A percentile compares a stretch with the other conserved stretches of the same genome.
Evolutionary conservation across 2,888 invertebrate species (phyloP).

Genomic region (Amblyjoppa fuscipennis): DNA sequence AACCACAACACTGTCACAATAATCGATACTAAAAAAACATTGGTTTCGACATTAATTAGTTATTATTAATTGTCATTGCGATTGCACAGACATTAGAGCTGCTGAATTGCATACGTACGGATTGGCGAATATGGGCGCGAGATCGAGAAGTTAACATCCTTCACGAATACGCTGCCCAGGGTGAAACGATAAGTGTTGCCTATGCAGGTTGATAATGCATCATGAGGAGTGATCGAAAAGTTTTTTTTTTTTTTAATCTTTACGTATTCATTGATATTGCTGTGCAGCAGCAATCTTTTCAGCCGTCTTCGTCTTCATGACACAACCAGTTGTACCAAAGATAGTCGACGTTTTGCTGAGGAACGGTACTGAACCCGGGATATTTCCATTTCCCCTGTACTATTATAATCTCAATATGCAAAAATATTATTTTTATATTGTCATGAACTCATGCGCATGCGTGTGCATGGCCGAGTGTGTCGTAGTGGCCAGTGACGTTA

Average conservation of each 20-base stretch:
- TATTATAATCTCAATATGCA: background rate
- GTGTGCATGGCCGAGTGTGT: background rate
- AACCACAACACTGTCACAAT: too few relatives aligned
- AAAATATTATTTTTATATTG: slow-evolving; percentile 36
- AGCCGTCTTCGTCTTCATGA: slow-evolving; percentile 14
- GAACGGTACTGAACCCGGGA: slow-evolving; percentile 26
- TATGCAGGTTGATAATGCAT: slow-evolving; percentile 39
- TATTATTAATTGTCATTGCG: background rate
- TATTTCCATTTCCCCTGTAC: slow-evolving; percentile 55
- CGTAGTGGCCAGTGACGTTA: background rate
- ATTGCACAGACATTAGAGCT: slow-evolving; percentile 20
- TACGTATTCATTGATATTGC: too few relatives aligned
- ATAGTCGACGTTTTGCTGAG: too few relatives aligned
- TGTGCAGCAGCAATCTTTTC: too few relatives aligned
- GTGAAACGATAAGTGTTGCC: slow-evolving; percentile 30
- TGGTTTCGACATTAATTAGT: too few relatives aligned
- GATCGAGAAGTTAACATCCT: slow-evolving; percentile 47
- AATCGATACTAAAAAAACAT: too few relatives aligned
- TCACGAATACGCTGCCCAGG: slow-evolving; percentile 41
- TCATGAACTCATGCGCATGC: background rate
- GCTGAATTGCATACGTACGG: slow-evolving; percentile 17
- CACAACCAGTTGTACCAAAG: slow-evolving; percentile 31
- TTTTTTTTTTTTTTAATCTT: background rate
- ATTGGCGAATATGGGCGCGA: slow-evolving; percentile 49
- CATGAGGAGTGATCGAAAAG: background rate